Evolutionary conservation across 2,113 vertebrate genomes (phyloP).

Genomic region (Larimichthys polyactis): DNA sequence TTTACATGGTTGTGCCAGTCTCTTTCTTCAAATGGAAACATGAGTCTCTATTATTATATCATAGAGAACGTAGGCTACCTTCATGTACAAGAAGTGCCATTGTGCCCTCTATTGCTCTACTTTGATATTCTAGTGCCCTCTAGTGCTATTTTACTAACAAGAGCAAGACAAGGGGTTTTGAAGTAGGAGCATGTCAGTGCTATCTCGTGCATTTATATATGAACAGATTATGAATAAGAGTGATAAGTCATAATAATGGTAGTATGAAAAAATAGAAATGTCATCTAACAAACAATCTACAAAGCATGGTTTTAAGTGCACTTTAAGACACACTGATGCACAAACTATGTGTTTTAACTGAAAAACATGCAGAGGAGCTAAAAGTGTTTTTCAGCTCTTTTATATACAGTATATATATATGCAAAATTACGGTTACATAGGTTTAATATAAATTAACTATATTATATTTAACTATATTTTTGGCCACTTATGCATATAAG

Average conservation of each 20-base stretch:
- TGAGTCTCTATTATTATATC: not conserved
- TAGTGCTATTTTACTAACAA: slow-evolving; percentile 18
- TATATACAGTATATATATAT: not conserved
- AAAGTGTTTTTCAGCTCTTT: not conserved
- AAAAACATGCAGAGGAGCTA: too few species aligned
- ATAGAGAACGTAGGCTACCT: not conserved
- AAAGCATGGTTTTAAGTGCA: too few species aligned
- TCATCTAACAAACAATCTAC: too few species aligned
- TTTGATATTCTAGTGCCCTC: slow-evolving; percentile 43
- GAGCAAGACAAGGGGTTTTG: not conserved
- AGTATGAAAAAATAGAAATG: not conserved
- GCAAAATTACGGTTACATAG: not conserved
- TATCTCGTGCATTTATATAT: not conserved
- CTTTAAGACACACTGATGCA: too few species aligned
- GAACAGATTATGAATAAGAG: not conserved
- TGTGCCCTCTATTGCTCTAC: not conserved
- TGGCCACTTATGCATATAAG: too few species aligned
- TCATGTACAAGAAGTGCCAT: not conserved
- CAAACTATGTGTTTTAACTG: too few species aligned
- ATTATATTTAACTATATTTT: too few species aligned
- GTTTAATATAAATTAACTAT: too few species aligned
- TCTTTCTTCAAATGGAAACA: slow-evolving; percentile 22
- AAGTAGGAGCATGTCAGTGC: not conserved
- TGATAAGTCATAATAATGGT: not conserved
- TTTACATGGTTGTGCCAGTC: slow-evolving; percentile 50